Conservation (phyloP, 2,797 vertebrate species). For the Sebastes dallii region DNA sequence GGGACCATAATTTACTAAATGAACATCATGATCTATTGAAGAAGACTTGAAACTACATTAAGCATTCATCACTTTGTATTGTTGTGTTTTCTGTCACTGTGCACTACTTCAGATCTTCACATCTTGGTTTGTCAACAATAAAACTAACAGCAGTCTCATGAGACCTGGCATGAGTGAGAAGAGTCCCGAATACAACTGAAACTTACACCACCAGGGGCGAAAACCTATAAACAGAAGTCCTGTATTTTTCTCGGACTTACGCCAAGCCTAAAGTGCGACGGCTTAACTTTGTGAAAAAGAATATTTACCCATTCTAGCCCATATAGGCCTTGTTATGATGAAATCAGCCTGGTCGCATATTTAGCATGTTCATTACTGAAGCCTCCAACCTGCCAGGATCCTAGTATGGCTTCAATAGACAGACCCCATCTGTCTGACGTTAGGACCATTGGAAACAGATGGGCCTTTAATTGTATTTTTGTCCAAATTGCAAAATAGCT, state of each 20-base stretch:
- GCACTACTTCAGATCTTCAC: background rate
- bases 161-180: background rate
- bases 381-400: slow-evolving; percentile 86
- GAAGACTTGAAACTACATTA: too few relatives aligned
- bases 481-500: slow-evolving; percentile 99
- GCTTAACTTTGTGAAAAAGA: slow-evolving; percentile 73
- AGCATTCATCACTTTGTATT: slow-evolving; percentile 5
- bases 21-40: too few relatives aligned
- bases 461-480: slow-evolving; percentile 97
- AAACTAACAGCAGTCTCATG: background rate
- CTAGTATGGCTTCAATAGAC: slow-evolving; percentile 92
- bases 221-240: slow-evolving; percentile 16
- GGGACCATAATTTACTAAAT: too few relatives aligned
- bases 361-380: slow-evolving; percentile 79
- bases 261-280: slow-evolving; percentile 59
- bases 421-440: slow-evolving; percentile 91
- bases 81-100: background rate
- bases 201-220: slow-evolving; percentile 16
- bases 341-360: slow-evolving; percentile 75
- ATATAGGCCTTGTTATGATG: slow-evolving; percentile 63
- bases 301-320: slow-evolving; percentile 55
- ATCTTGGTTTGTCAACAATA: slow-evolving; percentile 26
- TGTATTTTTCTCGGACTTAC: slow-evolving; percentile 16
- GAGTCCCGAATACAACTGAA: slow-evolving; percentile 13
- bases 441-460: slow-evolving; percentile 98